These are phyloP conservation scores for Notamacropus eugenii DNA, from an alignment of 2,797 vertebrate genomes.

Conservation along the genomic window DNA sequence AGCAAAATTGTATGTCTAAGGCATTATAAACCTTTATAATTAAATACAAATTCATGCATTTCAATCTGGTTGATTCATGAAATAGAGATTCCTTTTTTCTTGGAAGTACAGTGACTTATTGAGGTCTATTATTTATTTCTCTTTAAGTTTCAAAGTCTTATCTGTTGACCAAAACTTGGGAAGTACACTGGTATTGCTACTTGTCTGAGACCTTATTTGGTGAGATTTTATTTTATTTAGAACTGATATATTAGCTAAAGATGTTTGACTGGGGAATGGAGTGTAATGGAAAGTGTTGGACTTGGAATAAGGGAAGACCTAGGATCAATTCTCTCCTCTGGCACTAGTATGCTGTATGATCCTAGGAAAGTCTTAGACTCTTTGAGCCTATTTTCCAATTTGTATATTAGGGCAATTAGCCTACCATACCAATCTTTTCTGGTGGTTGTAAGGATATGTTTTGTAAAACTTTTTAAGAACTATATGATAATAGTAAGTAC, in stretches of 20 bases:
- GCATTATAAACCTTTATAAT: neutral
- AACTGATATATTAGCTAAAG: neutral
- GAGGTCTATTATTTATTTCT: neutral
- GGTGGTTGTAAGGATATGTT: neutral
- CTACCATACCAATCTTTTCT: neutral
- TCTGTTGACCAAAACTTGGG: neutral
- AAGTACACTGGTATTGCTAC: rapidly evolving
- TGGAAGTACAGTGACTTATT: neutral
- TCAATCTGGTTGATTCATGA: neutral
- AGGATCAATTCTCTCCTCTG: neutral
- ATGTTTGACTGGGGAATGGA: neutral
- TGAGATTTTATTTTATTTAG: neutral
- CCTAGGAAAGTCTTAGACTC: neutral
- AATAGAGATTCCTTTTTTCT: neutral
- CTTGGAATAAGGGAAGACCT: neutral
- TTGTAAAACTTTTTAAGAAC: neutral
- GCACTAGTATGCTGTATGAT: neutral
- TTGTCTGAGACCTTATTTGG: neutral
- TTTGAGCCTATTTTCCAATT: neutral
- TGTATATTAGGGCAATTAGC: neutral
- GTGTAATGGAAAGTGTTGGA: neutral
- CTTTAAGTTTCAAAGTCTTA: constrained; percentile 10
- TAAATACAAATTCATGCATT: neutral
- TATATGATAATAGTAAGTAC: neutral
- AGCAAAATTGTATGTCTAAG: neutral